phyloP scores from a whole-genome alignment of 2,797 vertebrate genomes.

The Cuculus canorus region DNA sequence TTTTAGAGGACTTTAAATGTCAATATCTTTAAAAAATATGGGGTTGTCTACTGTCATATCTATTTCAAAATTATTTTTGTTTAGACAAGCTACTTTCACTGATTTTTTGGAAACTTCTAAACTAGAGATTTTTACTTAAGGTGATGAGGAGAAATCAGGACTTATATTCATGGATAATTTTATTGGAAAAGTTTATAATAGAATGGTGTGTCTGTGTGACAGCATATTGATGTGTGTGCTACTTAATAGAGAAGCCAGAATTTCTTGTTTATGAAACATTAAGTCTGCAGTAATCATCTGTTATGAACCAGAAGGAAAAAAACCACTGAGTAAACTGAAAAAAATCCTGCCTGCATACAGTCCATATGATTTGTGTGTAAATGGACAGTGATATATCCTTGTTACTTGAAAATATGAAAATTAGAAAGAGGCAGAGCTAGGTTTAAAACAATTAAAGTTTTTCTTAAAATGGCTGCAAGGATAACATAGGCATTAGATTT shows the following conservation, averaged over 20 bases:
- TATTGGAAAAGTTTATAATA: background rate
- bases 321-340: background rate
- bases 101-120: background rate
- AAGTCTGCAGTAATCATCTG: background rate
- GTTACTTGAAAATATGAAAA: background rate
- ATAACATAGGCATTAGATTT: background rate
- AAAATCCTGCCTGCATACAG: background rate
- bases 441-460: background rate
- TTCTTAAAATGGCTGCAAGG: background rate
- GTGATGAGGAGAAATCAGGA: background rate
- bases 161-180: background rate
- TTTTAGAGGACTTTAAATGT: background rate
- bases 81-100: background rate
- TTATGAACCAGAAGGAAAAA: background rate
- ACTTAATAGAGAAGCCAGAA: background rate
- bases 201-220: background rate
- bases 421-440: background rate
- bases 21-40: background rate
- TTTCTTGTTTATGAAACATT: background rate
- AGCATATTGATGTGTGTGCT: background rate
- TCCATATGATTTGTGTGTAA: background rate
- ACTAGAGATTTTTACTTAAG: background rate
- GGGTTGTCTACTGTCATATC: background rate
- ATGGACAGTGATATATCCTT: background rate
- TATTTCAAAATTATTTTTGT: background rate